These are phyloP conservation scores for Clarias pachynema DNA, from an alignment of 2,797 vertebrate genomes.

Conservation along the genomic window DNA sequence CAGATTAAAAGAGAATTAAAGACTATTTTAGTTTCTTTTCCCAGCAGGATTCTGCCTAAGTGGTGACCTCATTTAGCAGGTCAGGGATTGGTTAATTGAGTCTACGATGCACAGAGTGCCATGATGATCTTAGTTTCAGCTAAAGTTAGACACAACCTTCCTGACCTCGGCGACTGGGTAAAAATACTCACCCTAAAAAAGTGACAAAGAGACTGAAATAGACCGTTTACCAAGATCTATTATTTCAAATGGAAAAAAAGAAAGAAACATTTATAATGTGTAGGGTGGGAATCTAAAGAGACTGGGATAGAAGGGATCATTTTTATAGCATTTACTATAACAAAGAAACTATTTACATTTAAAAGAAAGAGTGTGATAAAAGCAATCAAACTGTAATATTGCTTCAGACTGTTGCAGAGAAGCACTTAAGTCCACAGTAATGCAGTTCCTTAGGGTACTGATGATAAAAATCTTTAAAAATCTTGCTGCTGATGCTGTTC, in stretches of 20 bases:
- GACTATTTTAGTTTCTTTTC: conserved; percentile 61
- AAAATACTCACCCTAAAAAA: conserved; percentile 60
- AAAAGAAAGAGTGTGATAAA: not conserved
- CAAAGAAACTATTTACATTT: not conserved
- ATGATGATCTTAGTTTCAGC: conserved; percentile 60
- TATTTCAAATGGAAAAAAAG: not conserved
- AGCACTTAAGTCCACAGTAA: not conserved
- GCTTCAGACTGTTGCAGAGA: not conserved
- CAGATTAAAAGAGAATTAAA: conserved; percentile 49
- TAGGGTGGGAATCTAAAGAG: not conserved
- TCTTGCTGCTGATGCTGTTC: not conserved
- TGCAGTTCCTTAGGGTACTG: not conserved
- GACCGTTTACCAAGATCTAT: conserved; percentile 4
- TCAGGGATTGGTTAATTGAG: conserved; percentile 73
- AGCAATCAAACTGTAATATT: not conserved
- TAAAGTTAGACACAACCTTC: conserved; percentile 66
- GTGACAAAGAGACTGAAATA: conserved; percentile 39
- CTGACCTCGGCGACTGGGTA: conserved; percentile 47
- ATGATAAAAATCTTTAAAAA: not conserved
- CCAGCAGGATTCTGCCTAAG: conserved; percentile 65
- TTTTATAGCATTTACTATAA: not conserved
- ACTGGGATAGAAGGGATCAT: not conserved
- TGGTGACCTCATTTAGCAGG: conserved; percentile 78
- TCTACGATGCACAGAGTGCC: conserved; percentile 56
- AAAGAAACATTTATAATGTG: not conserved